Evolutionary conservation across 23 tunicate genomes (phyloP), one percentile per base, ranked within the genome.

Genomic region (Styela plicata): DNA sequence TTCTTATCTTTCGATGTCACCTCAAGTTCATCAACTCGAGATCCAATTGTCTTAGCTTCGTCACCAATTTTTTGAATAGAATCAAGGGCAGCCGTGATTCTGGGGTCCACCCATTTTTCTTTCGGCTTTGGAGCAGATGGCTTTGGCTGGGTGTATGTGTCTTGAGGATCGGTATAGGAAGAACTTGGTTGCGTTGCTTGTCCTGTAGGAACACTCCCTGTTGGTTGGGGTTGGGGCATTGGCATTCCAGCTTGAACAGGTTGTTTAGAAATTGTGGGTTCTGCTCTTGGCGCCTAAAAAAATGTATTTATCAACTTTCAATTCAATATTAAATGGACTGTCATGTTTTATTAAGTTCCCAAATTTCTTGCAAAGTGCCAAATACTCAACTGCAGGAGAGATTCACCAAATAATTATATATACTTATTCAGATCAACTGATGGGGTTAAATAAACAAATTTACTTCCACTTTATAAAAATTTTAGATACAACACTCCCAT

Each of bases 1-100:
- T 26, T 34, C 33, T 85, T 85, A 79, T 90, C 96, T 37, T 85
- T 85, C 29, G 61, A 28, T 1, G 63, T 32, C 31, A 82, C 88
- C 2, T 31, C 26, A 78, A 91, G 83, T 31, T 34, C 63, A 33
- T 86, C 82, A 18, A 91, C 89, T 33, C 82, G 88, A 3, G 37
- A 73, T 70, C 85, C 96, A 10, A 90, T 61, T 13, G 82, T 34
- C 22, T 75, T 84, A 27, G 88, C 24, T 63, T 85, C 79, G 3
- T 37, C 85, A 61, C 64, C 25, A 1, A 80, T 79, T 37, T 36
- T 44, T 53, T 76, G 63, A 20, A 76, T 76, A 21, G 64, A 22
- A 16, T 76, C 29, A 13, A 76, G 27, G 18, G 81, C 81, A 1
- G 36, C 81, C 13, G 81, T 76, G 25, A 76, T 76, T 33, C 81